Evolutionary conservation across 2,113 vertebrate species (phyloP).

Genomic region (Amazona guildingii): DNA sequence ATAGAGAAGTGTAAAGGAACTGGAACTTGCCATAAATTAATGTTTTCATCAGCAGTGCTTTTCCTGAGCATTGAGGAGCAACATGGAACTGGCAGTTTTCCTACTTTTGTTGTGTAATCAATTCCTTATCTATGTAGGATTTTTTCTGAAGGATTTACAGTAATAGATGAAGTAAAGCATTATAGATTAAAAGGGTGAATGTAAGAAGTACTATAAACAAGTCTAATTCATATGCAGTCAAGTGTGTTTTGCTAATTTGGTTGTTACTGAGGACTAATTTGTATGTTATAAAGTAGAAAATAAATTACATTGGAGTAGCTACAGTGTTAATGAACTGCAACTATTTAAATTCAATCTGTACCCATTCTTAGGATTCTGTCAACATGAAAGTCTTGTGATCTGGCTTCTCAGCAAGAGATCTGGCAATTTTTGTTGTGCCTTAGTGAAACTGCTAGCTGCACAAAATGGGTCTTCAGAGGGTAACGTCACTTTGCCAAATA

Average conservation of each 20-base stretch:
- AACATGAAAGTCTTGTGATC: neutral
- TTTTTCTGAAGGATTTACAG: neutral
- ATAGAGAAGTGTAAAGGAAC: neutral
- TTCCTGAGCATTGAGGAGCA: neutral
- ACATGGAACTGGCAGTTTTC: neutral
- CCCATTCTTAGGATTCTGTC: neutral
- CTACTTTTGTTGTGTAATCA: neutral
- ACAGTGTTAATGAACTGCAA: neutral
- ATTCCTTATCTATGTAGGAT: neutral
- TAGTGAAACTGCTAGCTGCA: neutral
- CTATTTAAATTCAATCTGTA: neutral
- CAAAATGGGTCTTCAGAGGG: neutral
- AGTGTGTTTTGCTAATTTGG: neutral
- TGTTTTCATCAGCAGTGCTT: neutral
- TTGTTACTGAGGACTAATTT: neutral
- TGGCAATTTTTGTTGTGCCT: neutral
- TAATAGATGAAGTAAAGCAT: neutral
- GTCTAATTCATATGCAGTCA: neutral
- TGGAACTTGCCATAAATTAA: neutral
- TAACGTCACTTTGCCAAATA: rapidly evolving
- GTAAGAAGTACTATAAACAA: neutral
- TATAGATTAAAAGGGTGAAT: neutral
- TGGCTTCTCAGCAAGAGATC: neutral
- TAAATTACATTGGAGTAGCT: neutral
- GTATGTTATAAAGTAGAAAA: neutral